Conservation (phyloP, 1,140 invertebrate genomes). For the Hirudo medicinalis region DNA sequence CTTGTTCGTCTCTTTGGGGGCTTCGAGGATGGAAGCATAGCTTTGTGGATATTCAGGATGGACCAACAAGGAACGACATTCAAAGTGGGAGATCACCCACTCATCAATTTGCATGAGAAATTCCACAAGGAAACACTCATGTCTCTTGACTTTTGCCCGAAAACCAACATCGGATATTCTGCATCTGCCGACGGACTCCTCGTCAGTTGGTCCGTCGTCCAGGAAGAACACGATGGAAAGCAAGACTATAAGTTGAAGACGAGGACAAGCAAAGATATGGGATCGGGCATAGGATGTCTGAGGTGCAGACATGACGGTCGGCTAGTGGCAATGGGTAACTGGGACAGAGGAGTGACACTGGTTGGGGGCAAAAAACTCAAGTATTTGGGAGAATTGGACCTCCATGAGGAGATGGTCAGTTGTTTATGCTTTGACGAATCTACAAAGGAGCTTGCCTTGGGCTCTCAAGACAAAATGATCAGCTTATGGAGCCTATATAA, state of each 20-base stretch:
- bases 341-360: background rate
- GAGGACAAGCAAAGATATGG: background rate
- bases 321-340: background rate
- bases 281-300: background rate
- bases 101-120: background rate
- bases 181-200: background rate
- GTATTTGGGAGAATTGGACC: background rate
- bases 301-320: background rate
- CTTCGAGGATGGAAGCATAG: conserved; percentile 1
- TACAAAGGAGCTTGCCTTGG: background rate
- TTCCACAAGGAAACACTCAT: conserved; percentile 4
- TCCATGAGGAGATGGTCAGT: background rate
- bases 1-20: background rate
- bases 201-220: too few species aligned
- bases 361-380: background rate
- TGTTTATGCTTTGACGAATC: background rate
- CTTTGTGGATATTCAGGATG: background rate
- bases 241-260: background rate
- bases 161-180: background rate
- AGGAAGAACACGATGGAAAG: background rate
- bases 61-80: background rate
- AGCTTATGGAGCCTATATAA: background rate
- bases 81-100: background rate
- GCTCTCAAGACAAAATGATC: background rate
- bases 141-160: background rate